These are phyloP conservation scores for Tetranychus truncatus DNA, from an alignment of 2,888 invertebrate species.

Conservation along the genomic window DNA sequence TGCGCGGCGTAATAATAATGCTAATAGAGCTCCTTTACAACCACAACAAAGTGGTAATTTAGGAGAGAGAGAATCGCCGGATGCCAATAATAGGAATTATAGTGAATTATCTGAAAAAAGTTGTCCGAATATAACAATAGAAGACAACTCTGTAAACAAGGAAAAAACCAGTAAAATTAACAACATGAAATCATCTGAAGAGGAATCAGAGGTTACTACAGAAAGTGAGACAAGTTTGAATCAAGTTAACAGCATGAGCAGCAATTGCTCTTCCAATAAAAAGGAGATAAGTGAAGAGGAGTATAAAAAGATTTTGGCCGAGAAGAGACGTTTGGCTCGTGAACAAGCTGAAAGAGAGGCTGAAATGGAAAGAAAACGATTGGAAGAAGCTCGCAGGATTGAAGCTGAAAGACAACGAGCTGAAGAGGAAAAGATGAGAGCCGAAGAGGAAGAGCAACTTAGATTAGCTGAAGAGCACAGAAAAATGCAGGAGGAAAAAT, in stretches of 20 bases:
- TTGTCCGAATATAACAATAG: background rate
- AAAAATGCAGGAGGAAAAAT: slow-evolving; percentile 61
- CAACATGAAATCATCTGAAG: slow-evolving; percentile 6
- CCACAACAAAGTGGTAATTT: slow-evolving; percentile 30
- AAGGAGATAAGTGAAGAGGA: slow-evolving; percentile 65
- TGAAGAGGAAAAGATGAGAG: slow-evolving; percentile 54
- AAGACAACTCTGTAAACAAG: background rate
- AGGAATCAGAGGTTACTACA: background rate
- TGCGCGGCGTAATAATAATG: slow-evolving; percentile 16
- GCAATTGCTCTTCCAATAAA: slow-evolving; percentile 33
- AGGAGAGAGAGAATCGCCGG: slow-evolving; percentile 34
- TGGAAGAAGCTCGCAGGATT: slow-evolving; percentile 28
- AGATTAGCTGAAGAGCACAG: slow-evolving; percentile 62
- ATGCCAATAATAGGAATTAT: slow-evolving; percentile 27
- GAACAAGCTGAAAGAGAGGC: slow-evolving; percentile 82
- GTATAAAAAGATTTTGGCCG: slow-evolving; percentile 80
- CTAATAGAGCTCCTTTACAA: slow-evolving; percentile 14
- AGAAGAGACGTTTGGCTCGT: slow-evolving; percentile 56
- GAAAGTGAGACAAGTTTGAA: slow-evolving; percentile 6
- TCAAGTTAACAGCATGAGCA: slow-evolving; percentile 12
- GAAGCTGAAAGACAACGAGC: slow-evolving; percentile 33
- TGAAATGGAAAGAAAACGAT: slow-evolving; percentile 52
- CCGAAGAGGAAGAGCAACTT: slow-evolving; percentile 51
- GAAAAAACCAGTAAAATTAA: background rate
- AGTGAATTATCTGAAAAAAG: background rate